Evolutionary conservation across 2,113 vertebrate genomes (phyloP).

Genomic region (Mormoops blainvillei): DNA sequence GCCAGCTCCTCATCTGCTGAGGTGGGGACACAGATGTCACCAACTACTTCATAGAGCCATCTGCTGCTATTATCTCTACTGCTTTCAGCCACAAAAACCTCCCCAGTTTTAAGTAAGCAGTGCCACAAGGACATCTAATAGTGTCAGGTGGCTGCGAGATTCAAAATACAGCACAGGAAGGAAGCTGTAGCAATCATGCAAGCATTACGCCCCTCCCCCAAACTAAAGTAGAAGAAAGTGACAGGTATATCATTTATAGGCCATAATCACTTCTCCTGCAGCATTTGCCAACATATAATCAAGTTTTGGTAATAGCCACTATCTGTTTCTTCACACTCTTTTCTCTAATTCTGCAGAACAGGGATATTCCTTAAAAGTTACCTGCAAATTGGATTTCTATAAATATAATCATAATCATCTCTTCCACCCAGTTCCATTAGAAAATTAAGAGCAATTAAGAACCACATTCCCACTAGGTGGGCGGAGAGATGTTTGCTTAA

Average conservation of each 20-base stretch:
- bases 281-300: not conserved
- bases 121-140: not conserved
- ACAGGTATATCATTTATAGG: not conserved
- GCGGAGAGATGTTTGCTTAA: not conserved
- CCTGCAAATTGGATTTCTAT: not conserved
- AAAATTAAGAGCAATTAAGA: not conserved
- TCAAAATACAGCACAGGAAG: not conserved
- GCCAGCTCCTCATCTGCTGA: not conserved
- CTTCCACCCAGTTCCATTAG: not conserved
- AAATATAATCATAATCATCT: not conserved
- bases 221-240: not conserved
- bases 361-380: not conserved
- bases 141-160: not conserved
- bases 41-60: not conserved
- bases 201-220: not conserved
- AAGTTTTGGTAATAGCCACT: not conserved
- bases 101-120: not conserved
- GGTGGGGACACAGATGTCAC: not conserved
- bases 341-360: not conserved
- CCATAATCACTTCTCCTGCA: not conserved
- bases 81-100: not conserved
- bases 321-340: not conserved
- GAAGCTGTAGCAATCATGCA: not conserved
- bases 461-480: not conserved
- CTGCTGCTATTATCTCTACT: not conserved